A percentile compares a stretch with the other conserved stretches of the same genome.
phyloP scores from a whole-genome alignment of 2,113 vertebrate genomes.

The Oryzias curvinotus region DNA sequence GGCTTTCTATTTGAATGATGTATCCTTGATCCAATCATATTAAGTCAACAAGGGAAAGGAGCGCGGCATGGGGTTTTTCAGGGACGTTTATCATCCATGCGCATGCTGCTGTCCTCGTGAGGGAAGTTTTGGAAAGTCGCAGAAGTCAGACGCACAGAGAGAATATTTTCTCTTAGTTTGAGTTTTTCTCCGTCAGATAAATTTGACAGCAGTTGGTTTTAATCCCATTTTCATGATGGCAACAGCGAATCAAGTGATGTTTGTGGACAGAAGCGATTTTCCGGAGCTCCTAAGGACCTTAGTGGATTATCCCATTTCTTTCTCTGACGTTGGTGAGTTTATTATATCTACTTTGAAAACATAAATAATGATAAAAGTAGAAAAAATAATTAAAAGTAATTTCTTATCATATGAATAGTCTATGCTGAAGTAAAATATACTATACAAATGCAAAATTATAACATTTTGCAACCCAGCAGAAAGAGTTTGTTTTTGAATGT shows the following conservation, averaged over 20 bases:
- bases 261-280: slow-evolving; percentile 78
- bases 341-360: not conserved
- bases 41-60: not conserved
- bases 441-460: no score
- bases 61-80: not conserved
- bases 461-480: no score
- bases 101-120: slow-evolving; percentile 49
- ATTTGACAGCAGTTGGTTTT: not conserved
- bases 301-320: slow-evolving; percentile 83
- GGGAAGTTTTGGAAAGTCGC: slow-evolving; percentile 47
- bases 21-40: accelerated
- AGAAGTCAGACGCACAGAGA: not conserved
- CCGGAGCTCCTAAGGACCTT: slow-evolving; percentile 87
- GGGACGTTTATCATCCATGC: slow-evolving; percentile 6
- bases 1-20: slow-evolving; percentile 21
- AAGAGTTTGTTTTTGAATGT: no score
- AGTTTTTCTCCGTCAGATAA: not conserved
- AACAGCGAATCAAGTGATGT: slow-evolving; percentile 12
- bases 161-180: no score
- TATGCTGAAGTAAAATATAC: no score
- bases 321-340: slow-evolving; percentile 72
- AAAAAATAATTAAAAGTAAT: no score
- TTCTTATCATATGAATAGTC: no score
- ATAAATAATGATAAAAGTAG: not conserved
- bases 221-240: slow-evolving; percentile 50